phyloP scores from a whole-genome alignment of 2,113 vertebrate genomes.

The Trematomus loennbergii region DNA sequence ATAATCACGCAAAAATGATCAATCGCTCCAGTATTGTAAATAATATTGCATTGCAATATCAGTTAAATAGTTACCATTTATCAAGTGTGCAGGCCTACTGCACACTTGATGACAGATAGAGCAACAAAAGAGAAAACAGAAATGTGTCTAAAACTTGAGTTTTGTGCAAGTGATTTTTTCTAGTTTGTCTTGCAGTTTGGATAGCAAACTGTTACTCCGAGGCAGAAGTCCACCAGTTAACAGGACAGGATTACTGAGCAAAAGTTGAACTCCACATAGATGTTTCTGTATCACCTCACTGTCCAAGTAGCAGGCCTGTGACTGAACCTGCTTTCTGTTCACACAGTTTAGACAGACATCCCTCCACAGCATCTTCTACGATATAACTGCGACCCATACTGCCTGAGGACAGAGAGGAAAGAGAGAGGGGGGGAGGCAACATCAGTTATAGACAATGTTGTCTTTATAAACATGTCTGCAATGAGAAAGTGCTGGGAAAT shows the following conservation, averaged over 20 bases:
- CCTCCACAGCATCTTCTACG: constrained; percentile 81
- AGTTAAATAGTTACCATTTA: no score
- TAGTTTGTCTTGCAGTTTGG: no score
- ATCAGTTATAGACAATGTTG: not conserved
- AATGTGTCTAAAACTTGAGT: no score
- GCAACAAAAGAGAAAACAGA: no score
- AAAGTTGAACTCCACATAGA: not conserved
- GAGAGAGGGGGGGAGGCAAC: not conserved
- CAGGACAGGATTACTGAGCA: no score
- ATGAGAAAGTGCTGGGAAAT: not conserved
- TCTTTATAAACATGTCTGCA: not conserved
- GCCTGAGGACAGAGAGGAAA: not conserved
- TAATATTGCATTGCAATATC: no score
- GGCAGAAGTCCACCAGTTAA: no score
- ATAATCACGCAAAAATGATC: no score
- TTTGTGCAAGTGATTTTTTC: no score
- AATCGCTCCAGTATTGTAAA: no score
- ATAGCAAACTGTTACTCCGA: not conserved
- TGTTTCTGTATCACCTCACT: constrained; percentile 77
- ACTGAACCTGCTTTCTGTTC: constrained; percentile 61
- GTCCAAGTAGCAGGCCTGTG: constrained; percentile 92
- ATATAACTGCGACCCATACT: constrained; percentile 83
- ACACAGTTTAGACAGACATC: constrained; percentile 75
- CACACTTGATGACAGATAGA: no score
- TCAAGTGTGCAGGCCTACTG: no score